A percentile compares a stretch with the other conserved stretches of the same genome.
Conservation (phyloP, 2,888 invertebrate species). For the Hymenopus coronatus region DNA sequence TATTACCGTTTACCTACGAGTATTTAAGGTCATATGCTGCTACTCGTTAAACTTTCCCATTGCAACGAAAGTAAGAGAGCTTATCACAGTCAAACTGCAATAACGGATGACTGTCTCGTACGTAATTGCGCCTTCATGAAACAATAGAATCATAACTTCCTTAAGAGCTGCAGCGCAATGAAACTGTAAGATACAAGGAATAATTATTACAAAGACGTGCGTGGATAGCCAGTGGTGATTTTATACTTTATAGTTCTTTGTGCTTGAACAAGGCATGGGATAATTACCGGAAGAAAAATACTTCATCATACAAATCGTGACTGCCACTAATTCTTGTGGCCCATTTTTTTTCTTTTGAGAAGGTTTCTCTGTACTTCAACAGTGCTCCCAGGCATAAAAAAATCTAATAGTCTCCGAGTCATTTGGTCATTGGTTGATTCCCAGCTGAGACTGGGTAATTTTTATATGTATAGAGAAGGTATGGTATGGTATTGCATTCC, state of each 20-base stretch:
- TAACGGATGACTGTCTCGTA: background rate
- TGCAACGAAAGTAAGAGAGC: no score
- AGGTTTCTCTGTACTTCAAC: background rate
- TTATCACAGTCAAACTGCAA: background rate
- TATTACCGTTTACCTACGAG: background rate
- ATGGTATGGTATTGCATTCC: no score
- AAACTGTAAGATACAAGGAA: background rate
- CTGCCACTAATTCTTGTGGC: background rate
- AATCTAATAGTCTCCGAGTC: no score
- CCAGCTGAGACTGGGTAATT: no score
- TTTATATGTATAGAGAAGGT: no score
- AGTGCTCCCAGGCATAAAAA: no score
- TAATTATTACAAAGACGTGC: background rate
- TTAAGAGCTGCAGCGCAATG: background rate
- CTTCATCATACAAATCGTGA: background rate
- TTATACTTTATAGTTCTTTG: background rate
- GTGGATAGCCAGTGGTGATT: background rate
- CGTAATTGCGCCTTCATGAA: no score
- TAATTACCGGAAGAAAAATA: background rate
- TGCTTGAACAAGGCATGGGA: background rate
- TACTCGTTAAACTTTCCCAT: background rate
- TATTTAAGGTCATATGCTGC: background rate
- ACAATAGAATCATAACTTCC: background rate
- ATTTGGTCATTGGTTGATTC: no score
- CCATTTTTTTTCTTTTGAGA: background rate